Conservation (phyloP, 2,113 vertebrate genomes). For the Junco hyemalis region DNA sequence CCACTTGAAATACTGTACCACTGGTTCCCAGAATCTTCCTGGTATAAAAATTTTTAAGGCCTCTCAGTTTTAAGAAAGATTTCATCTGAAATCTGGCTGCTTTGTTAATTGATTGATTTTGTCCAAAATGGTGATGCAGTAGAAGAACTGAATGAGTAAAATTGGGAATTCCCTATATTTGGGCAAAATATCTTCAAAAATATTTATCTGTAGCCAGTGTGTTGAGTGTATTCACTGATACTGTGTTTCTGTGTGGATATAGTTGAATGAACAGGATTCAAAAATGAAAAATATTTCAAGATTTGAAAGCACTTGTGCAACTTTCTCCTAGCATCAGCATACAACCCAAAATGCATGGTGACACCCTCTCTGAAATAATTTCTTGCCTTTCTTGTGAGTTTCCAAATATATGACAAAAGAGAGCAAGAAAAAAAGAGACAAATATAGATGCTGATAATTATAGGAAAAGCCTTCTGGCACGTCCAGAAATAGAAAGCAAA, state of each 20-base stretch:
- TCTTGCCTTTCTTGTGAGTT: slow-evolving; percentile 28
- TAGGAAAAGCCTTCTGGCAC: slow-evolving; percentile 58
- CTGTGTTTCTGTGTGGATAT: rapidly evolving
- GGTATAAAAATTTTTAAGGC: not conserved
- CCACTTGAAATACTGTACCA: not conserved
- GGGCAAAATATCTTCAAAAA: not conserved
- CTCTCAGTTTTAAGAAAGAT: not conserved
- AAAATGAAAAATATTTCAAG: not conserved
- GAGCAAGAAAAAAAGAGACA: slow-evolving; percentile 7
- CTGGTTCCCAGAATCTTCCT: not conserved
- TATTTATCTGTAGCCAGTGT: not conserved
- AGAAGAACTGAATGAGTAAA: not conserved
- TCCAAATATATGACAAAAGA: slow-evolving; percentile 43
- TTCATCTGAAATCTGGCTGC: not conserved
- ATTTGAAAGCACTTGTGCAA: not conserved
- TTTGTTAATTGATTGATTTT: not conserved
- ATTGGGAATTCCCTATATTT: not conserved
- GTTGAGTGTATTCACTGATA: not conserved
- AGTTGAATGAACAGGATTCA: not conserved
- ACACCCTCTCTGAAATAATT: not conserved
- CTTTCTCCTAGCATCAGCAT: not conserved
- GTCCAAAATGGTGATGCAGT: not conserved
- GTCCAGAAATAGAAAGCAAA: slow-evolving; percentile 4
- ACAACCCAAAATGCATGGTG: not conserved
- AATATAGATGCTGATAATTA: slow-evolving; percentile 57